These are phyloP conservation scores for Drosophila melanica DNA, from an alignment of 1,140 invertebrate genomes.

Conservation along the genomic window DNA sequence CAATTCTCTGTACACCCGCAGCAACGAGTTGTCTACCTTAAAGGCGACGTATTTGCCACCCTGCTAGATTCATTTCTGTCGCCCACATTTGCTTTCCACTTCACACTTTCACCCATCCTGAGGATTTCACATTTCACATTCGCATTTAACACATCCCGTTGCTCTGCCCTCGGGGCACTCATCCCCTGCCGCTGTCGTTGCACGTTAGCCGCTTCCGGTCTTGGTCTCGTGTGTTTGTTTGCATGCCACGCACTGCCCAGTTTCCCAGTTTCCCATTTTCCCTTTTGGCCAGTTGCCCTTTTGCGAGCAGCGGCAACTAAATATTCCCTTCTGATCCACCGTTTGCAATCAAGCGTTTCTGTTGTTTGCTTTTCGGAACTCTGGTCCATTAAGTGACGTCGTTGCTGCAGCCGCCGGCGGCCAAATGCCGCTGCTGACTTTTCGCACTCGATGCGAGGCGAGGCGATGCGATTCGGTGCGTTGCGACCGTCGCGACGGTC, in stretches of 20 bases:
- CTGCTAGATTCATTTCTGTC: constrained; percentile 5
- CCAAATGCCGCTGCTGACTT: constrained; percentile 54
- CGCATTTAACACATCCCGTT: constrained; percentile 58
- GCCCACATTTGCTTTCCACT: constrained; percentile 57
- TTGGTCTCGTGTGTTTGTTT: constrained; percentile 54
- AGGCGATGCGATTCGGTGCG: constrained; percentile 1
- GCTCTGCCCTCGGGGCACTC: constrained; percentile 52
- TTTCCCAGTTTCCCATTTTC: constrained; percentile 27
- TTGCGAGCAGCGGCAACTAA: constrained; percentile 34
- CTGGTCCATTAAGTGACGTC: constrained; percentile 73
- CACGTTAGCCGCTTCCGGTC: constrained; percentile 72
- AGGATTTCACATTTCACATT: constrained; percentile 50
- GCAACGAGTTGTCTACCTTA: not conserved
- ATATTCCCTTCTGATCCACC: constrained; percentile 51
- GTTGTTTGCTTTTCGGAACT: constrained; percentile 80
- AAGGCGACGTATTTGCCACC: constrained; percentile 1
- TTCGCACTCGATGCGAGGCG: constrained; percentile 61
- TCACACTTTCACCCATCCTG: constrained; percentile 45
- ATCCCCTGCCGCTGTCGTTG: constrained; percentile 7
- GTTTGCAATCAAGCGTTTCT: constrained; percentile 76
- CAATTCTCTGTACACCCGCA: not conserved
- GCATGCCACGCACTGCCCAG: constrained; percentile 58
- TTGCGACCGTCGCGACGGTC: constrained; percentile 45
- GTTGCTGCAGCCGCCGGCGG: constrained; percentile 37
- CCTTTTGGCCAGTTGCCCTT: constrained; percentile 15